phyloP scores from a whole-genome alignment of 2,888 invertebrate genomes.

The Drosophila nr. fundita region DNA sequence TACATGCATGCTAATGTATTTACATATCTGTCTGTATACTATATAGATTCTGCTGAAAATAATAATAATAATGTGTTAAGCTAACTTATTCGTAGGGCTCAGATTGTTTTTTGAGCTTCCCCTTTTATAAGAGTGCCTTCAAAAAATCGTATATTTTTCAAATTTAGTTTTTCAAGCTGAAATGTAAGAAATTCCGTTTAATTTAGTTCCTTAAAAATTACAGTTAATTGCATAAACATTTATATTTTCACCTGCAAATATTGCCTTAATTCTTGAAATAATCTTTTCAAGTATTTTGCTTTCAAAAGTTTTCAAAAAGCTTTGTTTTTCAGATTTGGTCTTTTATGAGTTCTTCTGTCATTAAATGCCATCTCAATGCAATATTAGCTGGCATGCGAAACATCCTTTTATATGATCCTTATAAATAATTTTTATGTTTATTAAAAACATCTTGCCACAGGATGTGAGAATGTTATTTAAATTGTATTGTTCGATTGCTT shows the following conservation, averaged over 20 bases:
- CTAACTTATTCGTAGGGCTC: neutral
- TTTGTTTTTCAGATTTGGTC: neutral
- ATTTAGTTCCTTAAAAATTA: neutral
- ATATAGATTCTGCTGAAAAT: neutral
- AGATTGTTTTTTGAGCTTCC: neutral
- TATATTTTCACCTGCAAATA: neutral
- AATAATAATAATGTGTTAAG: neutral
- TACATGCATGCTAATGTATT: neutral
- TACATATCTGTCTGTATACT: neutral
- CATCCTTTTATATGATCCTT: neutral
- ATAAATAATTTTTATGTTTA: neutral
- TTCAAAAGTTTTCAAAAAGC: neutral
- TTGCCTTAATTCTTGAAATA: neutral
- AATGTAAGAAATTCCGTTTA: too few relatives aligned
- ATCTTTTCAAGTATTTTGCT: neutral
- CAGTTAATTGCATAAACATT: neutral
- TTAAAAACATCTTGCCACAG: neutral
- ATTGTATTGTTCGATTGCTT: neutral
- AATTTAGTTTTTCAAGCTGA: neutral
- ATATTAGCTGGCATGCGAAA: neutral
- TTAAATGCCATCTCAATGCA: neutral
- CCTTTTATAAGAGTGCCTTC: neutral
- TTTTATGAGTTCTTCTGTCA: neutral
- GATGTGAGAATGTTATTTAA: neutral
- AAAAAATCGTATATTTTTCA: neutral